These are phyloP conservation scores for Agrochola circellaris DNA, from an alignment of 2,888 invertebrate genomes.

Conservation along the genomic window DNA sequence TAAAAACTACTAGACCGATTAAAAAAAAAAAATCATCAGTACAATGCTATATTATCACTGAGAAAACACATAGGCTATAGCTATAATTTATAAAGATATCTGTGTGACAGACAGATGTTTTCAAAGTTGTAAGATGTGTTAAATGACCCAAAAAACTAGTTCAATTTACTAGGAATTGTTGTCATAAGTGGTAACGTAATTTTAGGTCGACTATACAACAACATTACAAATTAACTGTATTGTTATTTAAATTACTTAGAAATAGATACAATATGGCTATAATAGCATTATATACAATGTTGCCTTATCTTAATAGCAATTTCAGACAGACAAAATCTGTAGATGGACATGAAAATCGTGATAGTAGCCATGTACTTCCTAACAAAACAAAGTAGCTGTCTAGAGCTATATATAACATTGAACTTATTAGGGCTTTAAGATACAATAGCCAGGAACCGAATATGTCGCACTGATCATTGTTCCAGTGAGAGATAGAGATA, in stretches of 20 bases:
- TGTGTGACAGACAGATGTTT: too few species aligned
- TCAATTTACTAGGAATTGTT: neutral
- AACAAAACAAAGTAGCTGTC: slow-evolving; percentile 1
- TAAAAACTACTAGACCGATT: too few species aligned
- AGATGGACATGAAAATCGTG: slow-evolving; percentile 31
- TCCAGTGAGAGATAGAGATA: neutral
- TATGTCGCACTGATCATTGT: neutral
- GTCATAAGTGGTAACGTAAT: neutral
- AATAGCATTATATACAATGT: slow-evolving; percentile 19
- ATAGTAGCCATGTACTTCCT: neutral
- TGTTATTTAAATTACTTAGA: slow-evolving; percentile 10
- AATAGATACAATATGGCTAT: slow-evolving; percentile 11
- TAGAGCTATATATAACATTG: neutral
- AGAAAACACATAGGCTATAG: too few species aligned
- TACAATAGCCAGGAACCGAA: neutral
- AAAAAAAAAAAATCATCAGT: too few species aligned
- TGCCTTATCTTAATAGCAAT: neutral
- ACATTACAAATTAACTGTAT: neutral
- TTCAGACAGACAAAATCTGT: slow-evolving; percentile 17
- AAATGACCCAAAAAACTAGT: neutral
- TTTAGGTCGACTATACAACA: neutral
- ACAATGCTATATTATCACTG: too few species aligned
- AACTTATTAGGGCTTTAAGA: neutral
- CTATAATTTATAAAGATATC: too few species aligned
- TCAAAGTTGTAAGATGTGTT: neutral